Base-by-base conservation (phyloP, 2,888 invertebrate genomes). In the Plebejus anna region DNA sequence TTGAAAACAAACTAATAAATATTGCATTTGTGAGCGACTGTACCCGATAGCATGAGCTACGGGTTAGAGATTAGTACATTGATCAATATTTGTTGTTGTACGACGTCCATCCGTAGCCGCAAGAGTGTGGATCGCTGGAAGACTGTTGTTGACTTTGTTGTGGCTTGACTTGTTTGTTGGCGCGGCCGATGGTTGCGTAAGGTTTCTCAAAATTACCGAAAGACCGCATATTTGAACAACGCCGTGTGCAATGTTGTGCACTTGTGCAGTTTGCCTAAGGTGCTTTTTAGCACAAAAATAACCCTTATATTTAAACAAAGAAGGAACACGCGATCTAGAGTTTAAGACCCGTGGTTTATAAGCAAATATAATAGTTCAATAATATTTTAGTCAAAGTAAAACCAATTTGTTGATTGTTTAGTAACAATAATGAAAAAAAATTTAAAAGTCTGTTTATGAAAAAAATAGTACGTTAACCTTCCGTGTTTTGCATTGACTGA, bases 161-260 rank as follows among this genome's bases (percentile, higher is more conserved):
- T 78, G 82, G 82, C 81, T 85, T 4, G 55, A 55, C 55, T 16
- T 55, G 55, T 55, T 4, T 55, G 16, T 80, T 70, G 70, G 51
- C 42, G 13, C 81, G 80, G 81, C 80, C 80, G 81, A 80, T 78
- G 13, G 79, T 84, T 83, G 78, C 82, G 80, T 80, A 84, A 85
- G 79, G 77, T 81, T 82, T 80, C 81, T 80, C 82, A 79, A 81
- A 80, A 82, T 83, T 82, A 81, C 80, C 78, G 71, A 78, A 70
- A 77, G 75, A 77, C 77, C 77, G 76, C 76, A 73, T 70, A 75
- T 77, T 22, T 22, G n/a, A 75, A 61, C 76, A 4, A 16, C 32
- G 5, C 66, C 55, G 55, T 55, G 55, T 16, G 55, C 55, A 55
- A 32, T 66, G 11, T 28, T 32, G 32, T 66, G 32, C 61, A 61